Percentiles rank a stretch among this genome's conserved stretches.
These are phyloP conservation scores for Meandrusa payeni DNA, from an alignment of 2,888 invertebrate genomes.

Conservation along the genomic window DNA sequence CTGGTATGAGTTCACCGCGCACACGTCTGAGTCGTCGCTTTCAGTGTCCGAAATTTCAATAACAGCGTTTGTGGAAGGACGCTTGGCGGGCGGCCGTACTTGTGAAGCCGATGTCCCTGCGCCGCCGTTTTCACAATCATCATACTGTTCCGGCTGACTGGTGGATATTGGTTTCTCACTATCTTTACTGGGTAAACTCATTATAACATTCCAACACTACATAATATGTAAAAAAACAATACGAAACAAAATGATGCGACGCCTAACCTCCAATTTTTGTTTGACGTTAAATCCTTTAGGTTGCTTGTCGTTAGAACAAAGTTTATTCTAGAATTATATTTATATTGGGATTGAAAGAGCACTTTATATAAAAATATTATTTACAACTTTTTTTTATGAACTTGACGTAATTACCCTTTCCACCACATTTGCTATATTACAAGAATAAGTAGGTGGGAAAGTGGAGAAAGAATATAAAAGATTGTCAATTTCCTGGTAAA, in stretches of 20 bases:
- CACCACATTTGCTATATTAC: too few relatives aligned
- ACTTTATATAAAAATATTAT: too few relatives aligned
- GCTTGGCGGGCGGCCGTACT: constrained; percentile 60
- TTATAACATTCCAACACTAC: constrained; percentile 58
- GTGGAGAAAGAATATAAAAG: too few relatives aligned
- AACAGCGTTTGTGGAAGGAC: constrained; percentile 53
- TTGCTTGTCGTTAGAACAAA: too few relatives aligned
- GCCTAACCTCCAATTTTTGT: constrained; percentile 70
- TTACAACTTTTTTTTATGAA: too few relatives aligned
- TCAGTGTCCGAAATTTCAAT: constrained; percentile 75
- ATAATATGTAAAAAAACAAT: constrained; percentile 69
- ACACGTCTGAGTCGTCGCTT: constrained; percentile 76
- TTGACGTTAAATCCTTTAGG: too few relatives aligned
- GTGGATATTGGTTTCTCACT: constrained; percentile 62
- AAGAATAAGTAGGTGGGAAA: too few relatives aligned
- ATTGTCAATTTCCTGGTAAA: too few relatives aligned
- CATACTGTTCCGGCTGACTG: constrained; percentile 40
- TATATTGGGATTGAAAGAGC: too few relatives aligned
- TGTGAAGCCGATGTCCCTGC: constrained; percentile 37
- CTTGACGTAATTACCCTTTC: too few relatives aligned
- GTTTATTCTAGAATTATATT: too few relatives aligned
- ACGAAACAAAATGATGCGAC: constrained; percentile 63
- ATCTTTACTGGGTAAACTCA: constrained; percentile 67
- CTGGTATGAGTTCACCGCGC: constrained; percentile 73
- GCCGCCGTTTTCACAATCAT: constrained; percentile 35